These are phyloP conservation scores for Hartigia nigra DNA, from an alignment of 2,888 invertebrate species.

Conservation along the genomic window DNA sequence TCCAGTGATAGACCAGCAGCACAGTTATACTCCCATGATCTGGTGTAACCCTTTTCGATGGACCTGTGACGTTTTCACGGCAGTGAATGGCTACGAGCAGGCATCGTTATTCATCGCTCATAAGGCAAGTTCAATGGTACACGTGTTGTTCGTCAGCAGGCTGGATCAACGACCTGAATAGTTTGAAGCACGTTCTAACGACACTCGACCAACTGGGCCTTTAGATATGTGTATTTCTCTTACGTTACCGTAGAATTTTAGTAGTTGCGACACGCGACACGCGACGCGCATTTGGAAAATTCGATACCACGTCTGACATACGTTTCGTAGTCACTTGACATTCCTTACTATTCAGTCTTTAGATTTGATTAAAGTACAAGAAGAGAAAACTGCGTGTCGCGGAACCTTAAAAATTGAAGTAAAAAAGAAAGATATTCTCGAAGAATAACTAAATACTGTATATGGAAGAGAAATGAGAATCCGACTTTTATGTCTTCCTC, in stretches of 20 bases:
- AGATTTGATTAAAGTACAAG: background rate
- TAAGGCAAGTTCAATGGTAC: slow-evolving; percentile 21
- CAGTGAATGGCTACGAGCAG: slow-evolving; percentile 11
- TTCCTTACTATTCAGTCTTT: background rate
- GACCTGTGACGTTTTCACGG: slow-evolving; percentile 6
- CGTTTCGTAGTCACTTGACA: background rate
- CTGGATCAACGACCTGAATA: slow-evolving; percentile 17
- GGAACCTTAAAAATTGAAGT: background rate
- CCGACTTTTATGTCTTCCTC: background rate
- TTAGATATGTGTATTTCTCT: background rate
- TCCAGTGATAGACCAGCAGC: background rate
- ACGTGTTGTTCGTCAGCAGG: slow-evolving; percentile 20
- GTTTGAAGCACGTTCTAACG: background rate
- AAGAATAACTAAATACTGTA: background rate
- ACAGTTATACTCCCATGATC: background rate
- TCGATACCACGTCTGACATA: background rate
- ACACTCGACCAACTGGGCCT: background rate
- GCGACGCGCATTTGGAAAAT: background rate
- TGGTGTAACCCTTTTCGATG: slow-evolving; percentile 9
- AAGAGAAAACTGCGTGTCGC: too few species aligned
- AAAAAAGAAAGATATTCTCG: background rate
- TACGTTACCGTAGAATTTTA: background rate
- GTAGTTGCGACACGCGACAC: background rate
- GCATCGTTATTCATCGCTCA: slow-evolving; percentile 14
- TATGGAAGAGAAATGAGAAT: background rate